Percentiles rank a stretch among this genome's conserved stretches.
Evolutionary conservation across 2,888 invertebrate species (phyloP).

Genomic region (Uloborus plumipes): DNA sequence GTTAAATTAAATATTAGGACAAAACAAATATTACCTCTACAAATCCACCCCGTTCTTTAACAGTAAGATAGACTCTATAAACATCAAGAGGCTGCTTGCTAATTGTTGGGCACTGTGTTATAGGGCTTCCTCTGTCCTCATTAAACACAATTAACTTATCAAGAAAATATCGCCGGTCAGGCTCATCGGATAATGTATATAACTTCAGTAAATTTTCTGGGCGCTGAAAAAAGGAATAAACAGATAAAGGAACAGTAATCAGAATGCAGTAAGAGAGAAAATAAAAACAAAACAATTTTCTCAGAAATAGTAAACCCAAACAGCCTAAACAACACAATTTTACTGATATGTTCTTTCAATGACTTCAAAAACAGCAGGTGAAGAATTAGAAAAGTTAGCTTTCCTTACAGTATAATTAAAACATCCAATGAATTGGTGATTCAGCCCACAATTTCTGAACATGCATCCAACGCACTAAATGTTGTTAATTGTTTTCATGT

Average conservation of each 20-base stretch:
- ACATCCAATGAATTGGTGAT: too few relatives aligned
- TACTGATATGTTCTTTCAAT: too few relatives aligned
- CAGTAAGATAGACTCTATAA: conserved; percentile 94
- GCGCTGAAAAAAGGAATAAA: conserved; percentile 79
- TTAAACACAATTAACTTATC: conserved; percentile 94
- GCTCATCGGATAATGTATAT: conserved; percentile 97
- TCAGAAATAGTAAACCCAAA: too few relatives aligned
- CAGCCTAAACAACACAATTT: too few relatives aligned
- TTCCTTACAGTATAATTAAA: too few relatives aligned
- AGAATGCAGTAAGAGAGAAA: too few relatives aligned
- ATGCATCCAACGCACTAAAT: too few relatives aligned
- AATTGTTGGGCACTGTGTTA: conserved; percentile 96
- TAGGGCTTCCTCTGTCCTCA: conserved; percentile 95
- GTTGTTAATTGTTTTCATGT: too few relatives aligned
- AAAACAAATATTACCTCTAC: conserved; percentile 79
- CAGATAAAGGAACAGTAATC: not conserved
- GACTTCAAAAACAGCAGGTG: too few relatives aligned
- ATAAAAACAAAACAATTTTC: too few relatives aligned
- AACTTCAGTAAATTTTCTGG: conserved; percentile 94
- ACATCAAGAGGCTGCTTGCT: conserved; percentile 99
- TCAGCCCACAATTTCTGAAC: too few relatives aligned
- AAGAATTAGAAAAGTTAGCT: too few relatives aligned
- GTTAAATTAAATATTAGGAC: not conserved
- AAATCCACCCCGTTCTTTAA: conserved; percentile 98
- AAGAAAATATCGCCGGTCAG: conserved; percentile 93